These are phyloP conservation scores for Diadophis punctatus DNA, from an alignment of 2,113 vertebrate species.

Conservation along the genomic window DNA sequence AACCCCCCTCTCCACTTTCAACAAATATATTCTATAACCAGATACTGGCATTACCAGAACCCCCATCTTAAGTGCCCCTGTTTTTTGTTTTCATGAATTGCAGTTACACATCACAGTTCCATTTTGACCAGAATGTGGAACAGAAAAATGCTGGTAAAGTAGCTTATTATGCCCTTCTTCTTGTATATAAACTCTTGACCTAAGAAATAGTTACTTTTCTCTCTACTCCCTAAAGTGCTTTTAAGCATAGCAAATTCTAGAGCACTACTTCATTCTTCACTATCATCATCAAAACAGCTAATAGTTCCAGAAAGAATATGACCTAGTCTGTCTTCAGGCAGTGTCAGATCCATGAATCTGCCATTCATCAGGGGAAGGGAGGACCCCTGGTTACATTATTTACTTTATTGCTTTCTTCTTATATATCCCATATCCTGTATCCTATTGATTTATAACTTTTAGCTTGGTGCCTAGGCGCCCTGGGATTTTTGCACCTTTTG, in stretches of 20 bases:
- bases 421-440: too few relatives aligned
- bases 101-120: not conserved
- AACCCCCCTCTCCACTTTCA: not conserved
- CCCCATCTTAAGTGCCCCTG: not conserved
- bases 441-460: too few relatives aligned
- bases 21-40: not conserved
- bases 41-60: not conserved
- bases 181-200: not conserved
- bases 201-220: not conserved
- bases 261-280: not conserved
- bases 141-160: not conserved
- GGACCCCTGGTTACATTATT: too few relatives aligned
- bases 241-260: not conserved
- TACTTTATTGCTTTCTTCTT: too few relatives aligned
- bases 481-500: too few relatives aligned
- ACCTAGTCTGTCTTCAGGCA: not conserved
- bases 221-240: not conserved
- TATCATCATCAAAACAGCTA: not conserved
- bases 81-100: not conserved
- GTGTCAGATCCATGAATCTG: too few relatives aligned
- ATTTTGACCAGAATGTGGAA: not conserved
- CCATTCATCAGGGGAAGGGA: too few relatives aligned
- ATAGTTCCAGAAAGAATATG: not conserved
- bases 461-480: too few relatives aligned
- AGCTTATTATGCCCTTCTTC: not conserved